Conservation (phyloP, 2,888 invertebrate species). For the Eupithecia centaureata region DNA sequence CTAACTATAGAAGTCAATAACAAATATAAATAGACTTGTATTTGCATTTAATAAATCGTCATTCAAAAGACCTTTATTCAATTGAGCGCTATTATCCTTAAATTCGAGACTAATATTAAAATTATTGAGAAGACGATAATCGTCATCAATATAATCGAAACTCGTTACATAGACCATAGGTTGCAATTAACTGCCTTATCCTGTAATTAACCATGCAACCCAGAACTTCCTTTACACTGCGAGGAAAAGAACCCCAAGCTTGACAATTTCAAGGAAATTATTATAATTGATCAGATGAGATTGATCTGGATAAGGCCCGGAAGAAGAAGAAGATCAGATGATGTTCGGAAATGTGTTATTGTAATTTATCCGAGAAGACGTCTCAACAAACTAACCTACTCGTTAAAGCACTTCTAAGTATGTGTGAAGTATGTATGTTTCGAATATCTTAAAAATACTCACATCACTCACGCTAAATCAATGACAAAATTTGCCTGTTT, state of each 20-base stretch:
- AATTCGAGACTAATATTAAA: background rate
- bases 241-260: constrained; percentile 29
- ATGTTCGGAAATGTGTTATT: background rate
- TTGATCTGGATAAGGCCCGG: no score
- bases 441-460: no score
- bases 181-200: constrained; percentile 27
- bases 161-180: background rate
- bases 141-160: background rate
- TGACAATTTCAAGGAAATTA: constrained; percentile 5
- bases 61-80: background rate
- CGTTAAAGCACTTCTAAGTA: no score
- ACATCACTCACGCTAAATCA: no score
- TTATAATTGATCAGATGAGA: no score
- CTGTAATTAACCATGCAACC: constrained; percentile 30
- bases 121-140: background rate
- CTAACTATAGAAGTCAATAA: background rate
- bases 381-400: no score
- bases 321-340: no score
- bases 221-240: constrained; percentile 29
- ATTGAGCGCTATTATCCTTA: background rate
- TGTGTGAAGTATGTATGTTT: no score
- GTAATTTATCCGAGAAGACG: background rate
- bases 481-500: background rate
- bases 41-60: background rate
- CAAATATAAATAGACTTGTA: background rate